These are phyloP conservation scores for Eucriotettix oculatus DNA, from an alignment of 2,888 invertebrate genomes.

Conservation along the genomic window DNA sequence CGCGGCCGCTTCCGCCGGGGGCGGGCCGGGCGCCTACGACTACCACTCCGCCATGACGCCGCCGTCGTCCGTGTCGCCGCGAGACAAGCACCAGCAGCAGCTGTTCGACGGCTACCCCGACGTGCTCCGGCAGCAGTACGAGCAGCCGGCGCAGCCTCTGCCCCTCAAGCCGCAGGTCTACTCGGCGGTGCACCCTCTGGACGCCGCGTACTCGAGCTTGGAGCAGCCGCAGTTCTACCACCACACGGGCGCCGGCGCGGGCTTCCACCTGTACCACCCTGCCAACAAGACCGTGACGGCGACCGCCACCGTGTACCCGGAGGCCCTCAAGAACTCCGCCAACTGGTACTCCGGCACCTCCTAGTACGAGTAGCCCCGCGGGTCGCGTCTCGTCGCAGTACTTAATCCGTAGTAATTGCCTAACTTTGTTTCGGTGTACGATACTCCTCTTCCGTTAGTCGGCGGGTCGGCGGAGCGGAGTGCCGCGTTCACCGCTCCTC, in stretches of 20 bases:
- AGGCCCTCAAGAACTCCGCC: constrained; percentile 31
- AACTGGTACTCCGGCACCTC: constrained; percentile 68
- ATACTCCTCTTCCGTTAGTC: neutral
- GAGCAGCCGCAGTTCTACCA: constrained; percentile 81
- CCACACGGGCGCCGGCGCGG: constrained; percentile 44
- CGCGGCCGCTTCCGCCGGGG: constrained; percentile 27
- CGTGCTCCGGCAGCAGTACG: constrained; percentile 44
- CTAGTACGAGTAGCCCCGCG: constrained; percentile 28
- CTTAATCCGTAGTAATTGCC: neutral
- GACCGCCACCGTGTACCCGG: constrained; percentile 19
- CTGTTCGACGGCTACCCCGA: constrained; percentile 20
- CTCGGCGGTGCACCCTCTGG: constrained; percentile 41
- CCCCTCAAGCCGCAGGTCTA: constrained; percentile 85
- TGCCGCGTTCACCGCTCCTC: too few relatives aligned
- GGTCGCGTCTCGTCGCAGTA: neutral
- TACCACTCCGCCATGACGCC: constrained; percentile 93
- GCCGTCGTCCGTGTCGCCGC: constrained; percentile 89
- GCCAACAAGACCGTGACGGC: constrained; percentile 38
- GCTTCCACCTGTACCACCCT: constrained; percentile 80
- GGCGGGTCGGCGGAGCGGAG: neutral
- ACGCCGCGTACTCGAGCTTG: constrained; percentile 32
- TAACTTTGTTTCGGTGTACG: neutral
- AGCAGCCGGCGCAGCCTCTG: constrained; percentile 41
- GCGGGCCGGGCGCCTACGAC: constrained; percentile 41
- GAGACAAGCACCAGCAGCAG: constrained; percentile 63